Base-by-base conservation (phyloP, 37 sponge, comb jelly and placozoan species). In the Dysidea cf. avara region DNA sequence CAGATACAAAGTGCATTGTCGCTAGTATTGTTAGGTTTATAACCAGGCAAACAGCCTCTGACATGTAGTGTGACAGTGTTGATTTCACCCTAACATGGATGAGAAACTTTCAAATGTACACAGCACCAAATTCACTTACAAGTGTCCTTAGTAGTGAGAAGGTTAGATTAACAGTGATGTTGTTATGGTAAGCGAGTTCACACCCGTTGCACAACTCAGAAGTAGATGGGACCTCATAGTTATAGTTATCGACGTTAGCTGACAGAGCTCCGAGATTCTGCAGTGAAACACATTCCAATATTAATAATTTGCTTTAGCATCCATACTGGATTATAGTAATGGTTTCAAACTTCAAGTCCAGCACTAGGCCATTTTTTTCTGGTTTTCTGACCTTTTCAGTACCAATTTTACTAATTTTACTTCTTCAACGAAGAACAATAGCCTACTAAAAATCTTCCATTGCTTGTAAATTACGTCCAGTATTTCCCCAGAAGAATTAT, bases 231-330 rank as follows among this genome's bases (percentile, higher is more conserved):
- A 89, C 80, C 20, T 0, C 18, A 32, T 89, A 89, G 7, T 73
- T 7, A 53, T 70, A 89, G 21, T 56, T 80, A 48, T 75, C 85
- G 14, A 26, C 47, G 48, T 62, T 76, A 22, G 85, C 90, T 32
- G 90, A 79, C 22, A 89, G 64, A 7, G 90, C 90, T 54, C 81
- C 90, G 5, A 89, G 53, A 39, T 77, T 79, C 89, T 89, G 77
- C 7, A n/a, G 51, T 18, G 30, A 48, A 14, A 64, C 17, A 11
- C n/a, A 58, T 7, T 28, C 33, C 17, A 26, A 64, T 29, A 64
- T 16, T 29, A 64, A 58, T 58, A 58, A 16, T 58, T 29, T 29
- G 22, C 22, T 9, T n/a, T n/a, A n/a, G n/a, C n/a, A n/a, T n/a
- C n/a, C n/a, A n/a, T n/a, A n/a, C n/a, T n/a, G n/a, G n/a, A n/a